Evolutionary conservation across 2,113 vertebrate species (phyloP).

Genomic region (Eurystomus gularis): DNA sequence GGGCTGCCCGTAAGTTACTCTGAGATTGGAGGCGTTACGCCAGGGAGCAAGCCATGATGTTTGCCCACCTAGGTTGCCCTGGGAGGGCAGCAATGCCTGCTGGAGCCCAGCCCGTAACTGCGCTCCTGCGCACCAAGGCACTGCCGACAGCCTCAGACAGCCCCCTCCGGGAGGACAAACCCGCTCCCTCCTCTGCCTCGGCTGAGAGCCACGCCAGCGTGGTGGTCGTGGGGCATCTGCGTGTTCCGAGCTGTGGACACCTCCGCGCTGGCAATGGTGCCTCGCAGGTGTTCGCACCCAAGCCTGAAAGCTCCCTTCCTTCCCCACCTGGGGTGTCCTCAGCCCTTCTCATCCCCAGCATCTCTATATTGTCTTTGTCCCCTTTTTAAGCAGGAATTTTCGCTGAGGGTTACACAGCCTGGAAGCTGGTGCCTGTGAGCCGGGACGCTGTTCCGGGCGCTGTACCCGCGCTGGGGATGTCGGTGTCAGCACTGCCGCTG

Average conservation of each 20-base stretch:
- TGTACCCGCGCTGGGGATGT: background rate
- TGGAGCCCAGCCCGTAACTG: background rate
- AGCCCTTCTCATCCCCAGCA: background rate
- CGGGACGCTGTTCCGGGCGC: background rate
- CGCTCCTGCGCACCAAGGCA: background rate
- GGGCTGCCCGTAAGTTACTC: background rate
- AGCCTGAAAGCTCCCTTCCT: background rate
- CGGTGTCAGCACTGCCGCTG: rapidly evolving
- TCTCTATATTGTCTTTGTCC: background rate
- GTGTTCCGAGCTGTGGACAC: background rate
- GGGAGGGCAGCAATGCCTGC: background rate
- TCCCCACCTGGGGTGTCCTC: background rate
- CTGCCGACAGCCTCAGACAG: background rate
- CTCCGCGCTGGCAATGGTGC: background rate
- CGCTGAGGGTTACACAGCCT: background rate
- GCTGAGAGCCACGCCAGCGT: rapidly evolving
- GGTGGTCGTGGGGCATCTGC: background rate
- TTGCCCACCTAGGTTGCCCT: background rate
- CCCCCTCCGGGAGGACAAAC: background rate
- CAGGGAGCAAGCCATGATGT: background rate
- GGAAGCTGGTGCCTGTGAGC: background rate
- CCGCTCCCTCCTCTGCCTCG: background rate
- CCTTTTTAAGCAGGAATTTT: background rate
- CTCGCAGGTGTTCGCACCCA: background rate
- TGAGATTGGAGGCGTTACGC: background rate